Evolutionary conservation across 2,113 vertebrate species (phyloP), one percentile per base, ranked within the genome.

Genomic region (Scatophagus argus): DNA sequence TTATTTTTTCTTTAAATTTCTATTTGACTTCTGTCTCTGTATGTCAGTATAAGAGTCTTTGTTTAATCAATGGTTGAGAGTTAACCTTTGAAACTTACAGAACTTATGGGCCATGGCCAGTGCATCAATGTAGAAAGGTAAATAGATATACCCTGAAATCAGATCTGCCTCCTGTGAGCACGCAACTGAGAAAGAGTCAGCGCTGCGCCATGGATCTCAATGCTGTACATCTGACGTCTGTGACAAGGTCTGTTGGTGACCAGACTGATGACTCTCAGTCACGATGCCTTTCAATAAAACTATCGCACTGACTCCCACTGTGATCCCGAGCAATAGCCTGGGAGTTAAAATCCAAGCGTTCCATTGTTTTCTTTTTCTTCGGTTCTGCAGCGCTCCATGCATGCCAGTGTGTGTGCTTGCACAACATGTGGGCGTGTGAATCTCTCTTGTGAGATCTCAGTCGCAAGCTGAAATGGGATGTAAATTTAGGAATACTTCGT

Each of bases 401-500:
- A n/a, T n/a, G 34, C 16, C 32, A 10, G 46, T 12, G 8, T 39
- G 67, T 39, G 29, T 41, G 55, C 61, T 84, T 83, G 77, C 62
- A 27, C 54, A 82, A 78, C 77, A 75, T 66, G 41, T 19, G 23
- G 11, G 65, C 52, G 74, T 56, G 41, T 79, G 68, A 74, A 46
- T 83, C 31, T 25, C 3, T 27, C 25, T 38, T 34, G 31, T 55
- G 23, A 79, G 83, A 27, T 87, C 72, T 77, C 82, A 47, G 72
- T 74, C 83, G 11, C 54, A 56, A 67, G 75, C 77, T 32, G 60
- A 68, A 84, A 89, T 90, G 41, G 65, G 76, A 93, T 94, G 87
- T 82, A 90, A 84, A 94, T 92, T 82, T 89, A 90, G 91, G 91
- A 90, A 92, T 89, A 77, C 60, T 89, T 88, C 75, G 74, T 36